These are phyloP conservation scores for Protaetia brevitarsis DNA, from an alignment of 1,140 invertebrate species.

Conservation along the genomic window DNA sequence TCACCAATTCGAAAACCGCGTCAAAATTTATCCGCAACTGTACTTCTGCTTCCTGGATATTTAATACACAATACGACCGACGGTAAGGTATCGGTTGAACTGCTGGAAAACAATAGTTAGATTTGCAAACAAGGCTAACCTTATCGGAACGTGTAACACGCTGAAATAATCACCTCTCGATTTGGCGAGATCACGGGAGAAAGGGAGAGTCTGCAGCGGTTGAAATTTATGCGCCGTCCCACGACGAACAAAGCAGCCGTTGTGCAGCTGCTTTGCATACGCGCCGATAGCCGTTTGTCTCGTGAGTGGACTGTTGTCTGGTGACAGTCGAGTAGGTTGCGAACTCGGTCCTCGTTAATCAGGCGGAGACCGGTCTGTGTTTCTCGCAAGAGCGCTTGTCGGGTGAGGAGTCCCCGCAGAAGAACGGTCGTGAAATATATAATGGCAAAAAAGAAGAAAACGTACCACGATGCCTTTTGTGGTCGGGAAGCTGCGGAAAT, in stretches of 20 bases:
- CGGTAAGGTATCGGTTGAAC: background rate
- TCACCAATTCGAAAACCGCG: no score
- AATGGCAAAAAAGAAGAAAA: background rate
- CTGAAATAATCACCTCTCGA: background rate
- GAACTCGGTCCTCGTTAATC: conserved; percentile 15
- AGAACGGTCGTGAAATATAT: conserved; percentile 1
- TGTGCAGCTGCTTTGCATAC: conserved; percentile 19
- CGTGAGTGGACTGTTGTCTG: conserved; percentile 19
- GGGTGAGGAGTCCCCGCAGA: no score
- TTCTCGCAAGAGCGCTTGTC: background rate
- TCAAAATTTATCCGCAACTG: background rate
- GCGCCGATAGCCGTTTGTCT: conserved; percentile 19
- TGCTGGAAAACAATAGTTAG: background rate
- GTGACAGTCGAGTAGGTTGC: conserved; percentile 21
- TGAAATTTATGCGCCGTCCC: conserved; percentile 16
- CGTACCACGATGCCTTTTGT: background rate
- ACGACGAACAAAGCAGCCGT: conserved; percentile 18
- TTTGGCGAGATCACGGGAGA: conserved; percentile 5
- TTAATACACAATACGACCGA: background rate
- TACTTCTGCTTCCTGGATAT: background rate
- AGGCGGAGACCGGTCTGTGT: conserved; percentile 7
- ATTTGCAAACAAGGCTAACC: background rate
- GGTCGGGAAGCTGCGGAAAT: conserved; percentile 4
- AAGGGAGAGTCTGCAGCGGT: background rate
- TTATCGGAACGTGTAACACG: background rate